Conservation (phyloP, 1,140 invertebrate species). For the Holcopasites calliopsidis region DNA sequence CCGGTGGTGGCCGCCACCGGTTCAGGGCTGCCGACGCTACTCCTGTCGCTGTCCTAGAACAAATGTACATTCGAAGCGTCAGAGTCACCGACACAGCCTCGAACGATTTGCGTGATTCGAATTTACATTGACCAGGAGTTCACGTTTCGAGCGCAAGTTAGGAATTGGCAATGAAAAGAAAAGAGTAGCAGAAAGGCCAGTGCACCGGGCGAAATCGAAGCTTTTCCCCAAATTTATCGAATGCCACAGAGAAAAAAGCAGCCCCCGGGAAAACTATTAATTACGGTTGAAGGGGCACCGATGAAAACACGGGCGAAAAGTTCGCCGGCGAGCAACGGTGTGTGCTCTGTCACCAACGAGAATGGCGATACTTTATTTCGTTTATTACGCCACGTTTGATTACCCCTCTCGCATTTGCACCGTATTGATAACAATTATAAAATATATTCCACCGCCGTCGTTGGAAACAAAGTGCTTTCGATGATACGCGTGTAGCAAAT, state of each 20-base stretch:
- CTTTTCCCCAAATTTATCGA: neutral
- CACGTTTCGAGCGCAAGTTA: neutral
- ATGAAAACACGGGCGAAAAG: conserved; percentile 11
- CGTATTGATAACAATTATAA: conserved; percentile 41
- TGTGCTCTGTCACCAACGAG: conserved; percentile 13
- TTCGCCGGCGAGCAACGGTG: neutral
- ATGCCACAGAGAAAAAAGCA: neutral
- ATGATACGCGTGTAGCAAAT: conserved; percentile 17
- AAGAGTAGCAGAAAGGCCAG: neutral
- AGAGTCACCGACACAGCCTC: no score
- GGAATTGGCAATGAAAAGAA: no score
- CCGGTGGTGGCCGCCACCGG: conserved; percentile 81
- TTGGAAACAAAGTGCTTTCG: conserved; percentile 24
- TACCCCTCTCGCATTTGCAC: conserved; percentile 27
- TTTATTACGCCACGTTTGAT: conserved; percentile 34
- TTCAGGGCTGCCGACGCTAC: conserved; percentile 85
- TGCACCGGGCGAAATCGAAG: no score
- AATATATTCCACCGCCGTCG: conserved; percentile 14
- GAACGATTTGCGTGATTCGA: neutral
- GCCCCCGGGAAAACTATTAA: conserved; percentile 26
- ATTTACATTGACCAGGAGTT: neutral
- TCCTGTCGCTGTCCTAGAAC: conserved; percentile 86
- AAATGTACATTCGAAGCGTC: conserved; percentile 37
- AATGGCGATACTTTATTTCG: conserved; percentile 37
- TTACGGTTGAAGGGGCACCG: conserved; percentile 22